phyloP scores from a whole-genome alignment of 2,797 vertebrate species.

The Cetoscarus ocellatus region DNA sequence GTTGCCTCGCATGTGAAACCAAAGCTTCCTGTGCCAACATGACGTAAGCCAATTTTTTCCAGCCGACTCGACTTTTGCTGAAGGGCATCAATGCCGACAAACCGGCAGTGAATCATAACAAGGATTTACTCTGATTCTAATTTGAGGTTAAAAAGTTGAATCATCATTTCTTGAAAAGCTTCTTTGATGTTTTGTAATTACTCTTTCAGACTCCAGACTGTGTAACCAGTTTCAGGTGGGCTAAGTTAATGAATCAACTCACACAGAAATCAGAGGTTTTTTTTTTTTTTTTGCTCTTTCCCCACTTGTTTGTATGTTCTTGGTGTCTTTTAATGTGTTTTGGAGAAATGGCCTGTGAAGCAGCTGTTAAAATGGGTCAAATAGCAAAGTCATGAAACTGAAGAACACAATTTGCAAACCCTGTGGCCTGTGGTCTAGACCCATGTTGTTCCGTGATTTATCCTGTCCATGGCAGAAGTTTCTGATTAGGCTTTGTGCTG shows the following conservation, averaged over 20 bases:
- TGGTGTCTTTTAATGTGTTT: slow-evolving; percentile 2
- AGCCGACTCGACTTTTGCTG: background rate
- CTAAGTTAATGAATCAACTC: background rate
- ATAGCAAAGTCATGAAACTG: slow-evolving; percentile 44
- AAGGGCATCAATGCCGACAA: background rate
- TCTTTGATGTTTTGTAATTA: background rate
- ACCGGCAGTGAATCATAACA: slow-evolving; percentile 12
- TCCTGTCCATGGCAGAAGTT: slow-evolving; percentile 5
- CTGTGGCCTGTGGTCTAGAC: slow-evolving; percentile 26
- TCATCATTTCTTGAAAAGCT: slow-evolving; percentile 14
- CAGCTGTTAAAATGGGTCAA: slow-evolving; percentile 59
- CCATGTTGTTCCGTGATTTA: slow-evolving; percentile 20
- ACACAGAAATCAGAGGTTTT: background rate
- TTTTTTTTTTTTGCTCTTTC: too few relatives aligned
- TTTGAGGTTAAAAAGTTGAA: slow-evolving; percentile 19
- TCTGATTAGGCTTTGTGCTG: slow-evolving; percentile 10
- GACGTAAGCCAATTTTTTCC: slow-evolving; percentile 7
- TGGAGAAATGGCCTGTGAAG: slow-evolving; percentile 9
- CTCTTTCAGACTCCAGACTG: background rate
- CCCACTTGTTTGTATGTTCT: slow-evolving; percentile 5
- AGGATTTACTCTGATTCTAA: slow-evolving; percentile 1
- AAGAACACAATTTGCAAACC: slow-evolving; percentile 35
- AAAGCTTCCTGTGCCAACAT: background rate
- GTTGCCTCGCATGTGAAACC: background rate
- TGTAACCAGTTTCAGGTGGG: background rate